Base-by-base conservation (phyloP, 2,888 invertebrate species). In the Caenorhabditis plicata region DNA sequence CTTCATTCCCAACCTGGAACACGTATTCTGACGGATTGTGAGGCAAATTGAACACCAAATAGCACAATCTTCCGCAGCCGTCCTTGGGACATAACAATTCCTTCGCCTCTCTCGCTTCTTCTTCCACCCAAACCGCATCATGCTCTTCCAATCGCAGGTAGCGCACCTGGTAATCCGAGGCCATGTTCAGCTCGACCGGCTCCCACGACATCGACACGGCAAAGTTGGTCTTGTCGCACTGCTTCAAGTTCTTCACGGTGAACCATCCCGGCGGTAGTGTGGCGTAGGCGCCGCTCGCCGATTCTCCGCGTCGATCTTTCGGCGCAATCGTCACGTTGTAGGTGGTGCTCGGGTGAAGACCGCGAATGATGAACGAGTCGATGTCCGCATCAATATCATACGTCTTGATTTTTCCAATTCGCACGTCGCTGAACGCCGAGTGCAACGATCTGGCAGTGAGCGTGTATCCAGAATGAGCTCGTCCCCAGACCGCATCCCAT, bases 201-300 rank as follows among this genome's bases (percentile, higher is more conserved):
- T 78, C 75, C 80, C 80, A 81, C 35, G 76, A 78, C 65, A 81
- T 71, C 8, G 80, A 75, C 23, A 77, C 73, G 26, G 81, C 80
- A 49, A 68, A 72, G 46, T 75, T 65, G 13, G 81, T 81, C 54
- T 71, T 62, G 54, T 81, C 77, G 55, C 81, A 81, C 51, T 77
- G 74, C 32, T 73, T 71, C 32, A 81, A 64, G 52, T 80, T 76
- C 50, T 69, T 68, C 39, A 80, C 80, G 29, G 75, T 58, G 61
- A 76, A 80, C 75, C 78, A 80, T 20, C 81, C 79, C 22, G 76
- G 77, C 15, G 80, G 81, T 42, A 81, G 70, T 4, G 81, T 81
- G 26, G 81, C 75, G 50, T 78, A 81, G 11, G 73, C 80, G 31
- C 80, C 80, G 77, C 79, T 81, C 13, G 81, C 81, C 11, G 53